These are phyloP conservation scores for Holotrichia oblita DNA, from an alignment of 1,140 invertebrate genomes.

Conservation along the genomic window DNA sequence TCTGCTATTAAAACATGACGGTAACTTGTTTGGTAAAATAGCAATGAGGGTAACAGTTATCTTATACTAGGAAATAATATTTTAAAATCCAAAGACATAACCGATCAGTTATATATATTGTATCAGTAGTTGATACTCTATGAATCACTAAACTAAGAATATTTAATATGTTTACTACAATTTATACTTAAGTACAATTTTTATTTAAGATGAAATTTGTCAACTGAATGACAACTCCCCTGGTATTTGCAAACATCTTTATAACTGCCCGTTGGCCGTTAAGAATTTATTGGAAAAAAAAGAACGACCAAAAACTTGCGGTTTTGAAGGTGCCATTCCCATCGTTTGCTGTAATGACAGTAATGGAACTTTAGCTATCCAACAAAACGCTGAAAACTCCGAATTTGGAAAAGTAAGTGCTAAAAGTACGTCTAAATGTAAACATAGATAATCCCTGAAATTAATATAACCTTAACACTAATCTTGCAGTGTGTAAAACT, in stretches of 20 bases:
- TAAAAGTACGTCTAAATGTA: neutral
- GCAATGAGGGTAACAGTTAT: no score
- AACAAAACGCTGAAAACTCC: neutral
- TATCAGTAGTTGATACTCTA: no score
- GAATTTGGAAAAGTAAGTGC: constrained; percentile 30
- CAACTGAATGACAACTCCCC: neutral
- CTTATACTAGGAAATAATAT: no score
- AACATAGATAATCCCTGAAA: neutral
- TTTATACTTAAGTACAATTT: no score
- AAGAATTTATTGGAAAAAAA: neutral
- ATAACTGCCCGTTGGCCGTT: neutral
- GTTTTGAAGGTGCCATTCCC: constrained; percentile 13
- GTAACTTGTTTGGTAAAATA: no score
- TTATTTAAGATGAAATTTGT: constrained; percentile 26
- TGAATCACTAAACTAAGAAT: no score
- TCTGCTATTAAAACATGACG: no score
- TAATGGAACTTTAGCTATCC: neutral
- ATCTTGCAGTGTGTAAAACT: neutral
- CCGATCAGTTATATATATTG: no score
- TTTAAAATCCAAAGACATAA: no score
- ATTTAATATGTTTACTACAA: no score
- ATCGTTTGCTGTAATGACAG: neutral
- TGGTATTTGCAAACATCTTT: constrained; percentile 8
- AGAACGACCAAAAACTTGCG: constrained; percentile 5
- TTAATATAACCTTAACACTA: neutral